These are phyloP conservation scores for Aotus griseimembra DNA, from an alignment of 2,797 vertebrate genomes.

Conservation along the genomic window DNA sequence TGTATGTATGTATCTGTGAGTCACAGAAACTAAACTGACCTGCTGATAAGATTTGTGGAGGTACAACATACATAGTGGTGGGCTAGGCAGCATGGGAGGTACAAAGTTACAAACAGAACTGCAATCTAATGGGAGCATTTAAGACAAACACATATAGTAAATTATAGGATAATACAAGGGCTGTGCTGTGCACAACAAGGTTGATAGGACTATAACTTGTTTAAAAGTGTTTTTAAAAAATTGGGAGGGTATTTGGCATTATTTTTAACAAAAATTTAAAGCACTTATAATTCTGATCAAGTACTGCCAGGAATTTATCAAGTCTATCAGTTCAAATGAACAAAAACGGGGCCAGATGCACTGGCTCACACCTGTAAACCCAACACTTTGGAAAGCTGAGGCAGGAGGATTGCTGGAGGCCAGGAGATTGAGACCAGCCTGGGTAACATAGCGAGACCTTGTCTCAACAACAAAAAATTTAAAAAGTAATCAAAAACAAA, in stretches of 20 bases:
- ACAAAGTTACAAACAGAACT: neutral
- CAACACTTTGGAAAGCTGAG: neutral
- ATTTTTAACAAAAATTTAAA: neutral
- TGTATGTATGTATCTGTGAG: neutral
- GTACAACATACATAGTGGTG: neutral
- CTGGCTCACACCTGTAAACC: neutral
- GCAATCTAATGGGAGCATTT: neutral
- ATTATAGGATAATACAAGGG: neutral
- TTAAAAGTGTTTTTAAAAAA: neutral
- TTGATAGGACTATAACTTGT: neutral
- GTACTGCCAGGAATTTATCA: neutral
- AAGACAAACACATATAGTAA: neutral
- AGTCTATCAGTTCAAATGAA: neutral
- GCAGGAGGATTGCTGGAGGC: neutral
- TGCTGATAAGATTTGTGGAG: neutral
- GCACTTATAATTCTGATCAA: neutral
- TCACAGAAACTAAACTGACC: neutral
- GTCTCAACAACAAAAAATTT: neutral
- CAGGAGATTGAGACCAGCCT: neutral
- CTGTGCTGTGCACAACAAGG: neutral
- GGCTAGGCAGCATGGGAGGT: neutral
- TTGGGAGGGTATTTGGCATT: neutral
- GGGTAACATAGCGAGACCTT: neutral
- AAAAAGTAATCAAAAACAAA: neutral
- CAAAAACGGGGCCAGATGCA: neutral